phyloP scores from a whole-genome alignment of 2,888 invertebrate species.

The Drosophila leonis region DNA sequence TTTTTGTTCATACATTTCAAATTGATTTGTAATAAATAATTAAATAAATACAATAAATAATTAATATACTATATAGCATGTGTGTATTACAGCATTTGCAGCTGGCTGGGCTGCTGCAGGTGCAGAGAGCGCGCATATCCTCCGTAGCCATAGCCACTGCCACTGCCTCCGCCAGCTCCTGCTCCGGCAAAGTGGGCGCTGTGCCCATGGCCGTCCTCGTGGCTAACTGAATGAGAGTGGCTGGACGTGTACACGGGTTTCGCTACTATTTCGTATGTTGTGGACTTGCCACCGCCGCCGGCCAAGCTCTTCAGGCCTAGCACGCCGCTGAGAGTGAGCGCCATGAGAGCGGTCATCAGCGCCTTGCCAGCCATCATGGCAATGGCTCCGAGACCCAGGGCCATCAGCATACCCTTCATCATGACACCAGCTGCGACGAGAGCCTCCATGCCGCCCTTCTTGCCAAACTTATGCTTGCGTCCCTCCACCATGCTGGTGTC shows the following conservation, averaged over 20 bases:
- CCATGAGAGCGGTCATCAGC: slow-evolving; percentile 92
- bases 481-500: slow-evolving; percentile 87
- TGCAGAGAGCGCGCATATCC: slow-evolving; percentile 84
- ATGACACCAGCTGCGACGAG: slow-evolving; percentile 87
- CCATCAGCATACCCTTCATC: slow-evolving; percentile 91
- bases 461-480: slow-evolving; percentile 87
- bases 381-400: slow-evolving; percentile 90
- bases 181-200: slow-evolving; percentile 63
- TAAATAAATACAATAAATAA: slow-evolving; percentile 46
- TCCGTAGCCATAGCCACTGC: slow-evolving; percentile 87
- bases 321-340: slow-evolving; percentile 91
- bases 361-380: slow-evolving; percentile 94
- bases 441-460: slow-evolving; percentile 86
- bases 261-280: slow-evolving; percentile 93
- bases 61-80: slow-evolving; percentile 42
- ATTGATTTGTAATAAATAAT: slow-evolving; percentile 14
- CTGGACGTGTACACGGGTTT: slow-evolving; percentile 91
- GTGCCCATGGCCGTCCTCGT: slow-evolving; percentile 87
- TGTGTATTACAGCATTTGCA: slow-evolving; percentile 39
- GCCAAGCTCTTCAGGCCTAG: slow-evolving; percentile 91
- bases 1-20: not conserved
- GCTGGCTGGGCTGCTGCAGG: slow-evolving; percentile 54
- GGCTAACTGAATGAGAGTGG: slow-evolving; percentile 87
- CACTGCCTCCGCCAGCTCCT: slow-evolving; percentile 83
- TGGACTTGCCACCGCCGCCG: slow-evolving; percentile 89